Conservation (phyloP, 2,888 invertebrate species). For the Aleiodes leptofemur region DNA sequence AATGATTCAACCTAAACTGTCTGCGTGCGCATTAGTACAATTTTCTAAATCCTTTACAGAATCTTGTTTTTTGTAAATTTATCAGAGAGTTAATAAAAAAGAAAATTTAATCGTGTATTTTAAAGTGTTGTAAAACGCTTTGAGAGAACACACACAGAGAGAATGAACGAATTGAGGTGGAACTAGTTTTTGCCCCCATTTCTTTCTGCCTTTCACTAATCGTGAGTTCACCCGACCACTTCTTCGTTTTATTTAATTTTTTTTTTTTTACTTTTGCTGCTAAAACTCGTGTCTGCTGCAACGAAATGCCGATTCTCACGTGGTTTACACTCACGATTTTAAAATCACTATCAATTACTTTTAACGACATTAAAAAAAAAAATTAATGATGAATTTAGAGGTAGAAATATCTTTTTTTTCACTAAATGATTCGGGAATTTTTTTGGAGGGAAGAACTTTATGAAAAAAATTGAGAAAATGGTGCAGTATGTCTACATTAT, state of each 20-base stretch:
- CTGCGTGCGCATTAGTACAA: neutral
- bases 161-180: constrained; percentile 47
- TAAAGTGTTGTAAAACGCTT: neutral
- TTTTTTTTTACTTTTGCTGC: neutral
- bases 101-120: no score
- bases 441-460: no score
- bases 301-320: constrained; percentile 19
- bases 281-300: neutral
- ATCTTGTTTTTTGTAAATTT: no score
- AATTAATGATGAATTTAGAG: no score
- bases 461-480: no score
- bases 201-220: constrained; percentile 37
- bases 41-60: no score
- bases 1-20: constrained; percentile 46
- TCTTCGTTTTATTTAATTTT: neutral
- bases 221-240: constrained; percentile 20
- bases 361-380: no score
- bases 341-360: neutral
- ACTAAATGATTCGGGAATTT: no score
- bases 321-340: neutral
- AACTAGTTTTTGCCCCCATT: constrained; percentile 54
- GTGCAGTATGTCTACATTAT: no score
- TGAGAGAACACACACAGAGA: neutral
- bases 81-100: no score
- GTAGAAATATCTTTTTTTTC: no score